Conservation (phyloP, 1,140 invertebrate genomes). For the Pseudomyrmex pallidus region DNA sequence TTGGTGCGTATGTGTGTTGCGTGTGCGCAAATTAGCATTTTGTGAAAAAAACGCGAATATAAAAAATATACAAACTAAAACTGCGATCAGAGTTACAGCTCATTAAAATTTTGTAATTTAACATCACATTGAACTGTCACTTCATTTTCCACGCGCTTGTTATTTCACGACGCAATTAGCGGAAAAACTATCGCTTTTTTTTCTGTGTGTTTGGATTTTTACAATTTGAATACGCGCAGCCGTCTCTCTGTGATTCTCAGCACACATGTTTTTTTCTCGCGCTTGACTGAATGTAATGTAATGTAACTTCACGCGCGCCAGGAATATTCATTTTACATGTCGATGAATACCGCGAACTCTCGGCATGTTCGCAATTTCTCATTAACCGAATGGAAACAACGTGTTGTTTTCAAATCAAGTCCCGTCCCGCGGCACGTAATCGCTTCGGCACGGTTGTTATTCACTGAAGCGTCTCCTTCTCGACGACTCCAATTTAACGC, state of each 20-base stretch:
- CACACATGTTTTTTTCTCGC: background rate
- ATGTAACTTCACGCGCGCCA: no score
- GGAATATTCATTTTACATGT: no score
- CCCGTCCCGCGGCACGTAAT: background rate
- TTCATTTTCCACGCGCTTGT: background rate
- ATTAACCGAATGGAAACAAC: conserved; percentile 20
- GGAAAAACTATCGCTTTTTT: background rate
- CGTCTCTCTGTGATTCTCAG: background rate
- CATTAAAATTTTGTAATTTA: background rate
- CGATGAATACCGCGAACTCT: no score
- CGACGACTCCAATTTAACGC: conserved; percentile 12
- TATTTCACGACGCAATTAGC: background rate
- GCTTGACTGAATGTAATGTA: background rate
- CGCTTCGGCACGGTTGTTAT: conserved; percentile 19
- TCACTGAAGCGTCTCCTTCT: conserved; percentile 19
- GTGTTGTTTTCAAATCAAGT: conserved; percentile 23
- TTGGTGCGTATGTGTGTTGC: background rate
- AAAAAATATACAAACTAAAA: background rate
- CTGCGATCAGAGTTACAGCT: background rate
- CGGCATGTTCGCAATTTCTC: background rate
- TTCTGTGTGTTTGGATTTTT: background rate
- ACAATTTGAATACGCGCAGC: background rate
- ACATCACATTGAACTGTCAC: background rate
- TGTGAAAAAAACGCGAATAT: no score
- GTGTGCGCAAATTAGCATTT: background rate